A percentile compares a stretch with the other conserved stretches of the same genome.
Evolutionary conservation across 2,797 vertebrate species (phyloP).

Genomic region (Gymnoscopelus microlampas): DNA sequence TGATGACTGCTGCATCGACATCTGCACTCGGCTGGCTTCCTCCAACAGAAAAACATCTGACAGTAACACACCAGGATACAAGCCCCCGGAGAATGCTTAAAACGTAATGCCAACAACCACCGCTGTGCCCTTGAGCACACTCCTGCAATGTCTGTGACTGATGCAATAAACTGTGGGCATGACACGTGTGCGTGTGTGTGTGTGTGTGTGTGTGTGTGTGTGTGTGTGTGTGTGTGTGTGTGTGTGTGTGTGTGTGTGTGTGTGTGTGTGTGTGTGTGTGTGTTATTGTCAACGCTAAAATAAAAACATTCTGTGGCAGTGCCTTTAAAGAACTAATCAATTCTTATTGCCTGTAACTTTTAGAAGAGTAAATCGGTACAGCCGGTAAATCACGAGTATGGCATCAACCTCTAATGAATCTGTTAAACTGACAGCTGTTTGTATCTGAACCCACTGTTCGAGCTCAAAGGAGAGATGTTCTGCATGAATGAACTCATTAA

Average conservation of each 20-base stretch:
- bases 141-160: background rate
- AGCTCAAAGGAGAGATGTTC: too few relatives aligned
- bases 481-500: too few relatives aligned
- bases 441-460: too few relatives aligned
- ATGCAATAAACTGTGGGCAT: too few relatives aligned
- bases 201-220: too few relatives aligned
- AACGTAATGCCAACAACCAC: conserved; percentile 12
- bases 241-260: too few relatives aligned
- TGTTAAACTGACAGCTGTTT: too few relatives aligned
- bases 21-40: conserved; percentile 60
- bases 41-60: conserved; percentile 57
- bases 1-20: conserved; percentile 49
- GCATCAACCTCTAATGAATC: too few relatives aligned
- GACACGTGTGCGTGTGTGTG: too few relatives aligned
- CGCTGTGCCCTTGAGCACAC: conserved; percentile 10
- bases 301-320: conserved; percentile 9
- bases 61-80: conserved; percentile 41
- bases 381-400: too few relatives aligned
- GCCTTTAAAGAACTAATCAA: conserved; percentile 22
- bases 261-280: background rate
- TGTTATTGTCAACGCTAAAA: background rate
- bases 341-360: conserved; percentile 34
- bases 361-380: too few relatives aligned
- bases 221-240: too few relatives aligned
- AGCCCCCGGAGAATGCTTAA: conserved; percentile 32